A percentile compares a stretch with the other conserved stretches of the same genome.
These are phyloP conservation scores for Drosophila tropicalis DNA, from an alignment of 1,140 invertebrate genomes.

Conservation along the genomic window DNA sequence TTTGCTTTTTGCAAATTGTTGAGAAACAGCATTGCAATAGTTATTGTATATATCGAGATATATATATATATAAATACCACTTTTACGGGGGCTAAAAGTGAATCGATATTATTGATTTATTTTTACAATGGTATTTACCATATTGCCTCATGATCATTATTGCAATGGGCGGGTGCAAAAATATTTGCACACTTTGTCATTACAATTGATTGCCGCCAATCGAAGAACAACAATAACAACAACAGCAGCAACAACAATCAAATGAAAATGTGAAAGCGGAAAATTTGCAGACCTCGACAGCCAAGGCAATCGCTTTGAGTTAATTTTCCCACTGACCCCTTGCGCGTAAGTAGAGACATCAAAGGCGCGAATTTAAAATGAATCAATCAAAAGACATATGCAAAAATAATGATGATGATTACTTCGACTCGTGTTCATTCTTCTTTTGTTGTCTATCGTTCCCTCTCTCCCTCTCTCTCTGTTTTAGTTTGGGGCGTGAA, in stretches of 20 bases:
- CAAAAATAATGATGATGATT: neutral
- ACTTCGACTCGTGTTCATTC: neutral
- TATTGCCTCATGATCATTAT: constrained; percentile 34
- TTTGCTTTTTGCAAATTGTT: constrained; percentile 19
- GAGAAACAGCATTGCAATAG: constrained; percentile 28
- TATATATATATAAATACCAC: constrained; percentile 19
- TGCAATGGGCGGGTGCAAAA: constrained; percentile 36
- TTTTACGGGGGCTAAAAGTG: neutral
- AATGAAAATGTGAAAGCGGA: neutral
- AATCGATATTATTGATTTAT: constrained; percentile 74
- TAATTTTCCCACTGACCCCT: neutral
- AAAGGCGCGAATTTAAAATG: constrained; percentile 38
- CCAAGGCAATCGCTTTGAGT: neutral
- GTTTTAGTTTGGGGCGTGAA: constrained; percentile 75
- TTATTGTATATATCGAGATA: constrained; percentile 25
- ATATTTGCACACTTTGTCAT: constrained; percentile 73
- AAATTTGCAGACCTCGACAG: neutral
- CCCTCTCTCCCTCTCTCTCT: neutral
- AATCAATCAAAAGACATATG: constrained; percentile 43
- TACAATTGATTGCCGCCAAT: constrained; percentile 70
- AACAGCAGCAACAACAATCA: constrained; percentile 8
- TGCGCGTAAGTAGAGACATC: neutral
- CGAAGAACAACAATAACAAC: constrained; percentile 39
- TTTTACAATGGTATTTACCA: constrained; percentile 44
- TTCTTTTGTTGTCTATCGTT: neutral